Evolutionary conservation across 2,888 invertebrate genomes (phyloP).

Genomic region (Stenoptilia bipunctidactyla): DNA sequence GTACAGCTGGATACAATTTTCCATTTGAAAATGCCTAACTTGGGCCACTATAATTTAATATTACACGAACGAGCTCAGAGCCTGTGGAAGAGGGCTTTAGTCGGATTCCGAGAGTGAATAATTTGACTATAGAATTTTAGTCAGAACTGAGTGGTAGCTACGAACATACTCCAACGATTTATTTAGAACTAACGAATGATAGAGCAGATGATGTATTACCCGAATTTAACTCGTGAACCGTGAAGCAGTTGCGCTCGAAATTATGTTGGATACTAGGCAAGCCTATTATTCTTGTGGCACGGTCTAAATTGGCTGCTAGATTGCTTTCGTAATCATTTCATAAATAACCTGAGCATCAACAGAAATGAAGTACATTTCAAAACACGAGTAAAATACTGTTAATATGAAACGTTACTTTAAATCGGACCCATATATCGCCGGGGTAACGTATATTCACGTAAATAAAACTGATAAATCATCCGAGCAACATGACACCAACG

Average conservation of each 20-base stretch:
- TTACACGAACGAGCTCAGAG: constrained; percentile 47
- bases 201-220: constrained; percentile 33
- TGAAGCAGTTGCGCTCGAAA: constrained; percentile 10
- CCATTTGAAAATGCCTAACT: constrained; percentile 59
- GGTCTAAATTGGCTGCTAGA: background rate
- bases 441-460: constrained; percentile 13
- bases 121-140: constrained; percentile 60
- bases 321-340: background rate
- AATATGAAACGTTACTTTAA: background rate
- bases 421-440: background rate
- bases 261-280: constrained; percentile 15
- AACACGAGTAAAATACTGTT: too few relatives aligned
- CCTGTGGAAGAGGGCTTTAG: constrained; percentile 40
- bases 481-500: constrained; percentile 21
- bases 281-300: constrained; percentile 14
- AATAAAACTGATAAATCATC: constrained; percentile 28
- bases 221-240: constrained; percentile 31
- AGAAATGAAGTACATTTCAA: too few relatives aligned
- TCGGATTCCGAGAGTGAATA: constrained; percentile 63
- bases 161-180: constrained; percentile 42
- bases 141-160: constrained; percentile 23
- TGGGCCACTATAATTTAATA: constrained; percentile 65
- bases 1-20: constrained; percentile 47
- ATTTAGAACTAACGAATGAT: constrained; percentile 44
- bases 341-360: background rate